These are phyloP conservation scores for Hydriomena furcata DNA, from an alignment of 2,888 invertebrate species.

Conservation along the genomic window DNA sequence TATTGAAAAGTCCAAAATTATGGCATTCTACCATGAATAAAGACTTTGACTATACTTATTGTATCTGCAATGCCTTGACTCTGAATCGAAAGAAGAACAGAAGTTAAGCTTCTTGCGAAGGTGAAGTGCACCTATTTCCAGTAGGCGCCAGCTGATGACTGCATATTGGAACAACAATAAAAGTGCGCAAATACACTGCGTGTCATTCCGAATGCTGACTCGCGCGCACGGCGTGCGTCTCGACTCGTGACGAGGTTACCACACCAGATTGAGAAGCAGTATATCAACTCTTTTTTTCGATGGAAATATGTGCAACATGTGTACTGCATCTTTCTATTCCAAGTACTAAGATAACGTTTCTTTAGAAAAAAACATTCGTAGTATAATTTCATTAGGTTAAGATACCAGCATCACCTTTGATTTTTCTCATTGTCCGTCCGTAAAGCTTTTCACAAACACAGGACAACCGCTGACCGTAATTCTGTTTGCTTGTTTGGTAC, in stretches of 20 bases:
- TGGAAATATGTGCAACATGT: no score
- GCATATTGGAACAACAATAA: conserved; percentile 19
- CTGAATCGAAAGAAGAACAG: background rate
- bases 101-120: conserved; percentile 4
- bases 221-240: conserved; percentile 12
- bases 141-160: conserved; percentile 22
- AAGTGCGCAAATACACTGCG: conserved; percentile 23
- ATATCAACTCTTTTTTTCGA: conserved; percentile 4
- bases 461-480: background rate
- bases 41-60: no score
- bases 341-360: no score
- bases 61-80: no score
- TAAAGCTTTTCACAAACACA: no score
- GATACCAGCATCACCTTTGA: no score
- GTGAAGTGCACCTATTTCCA: conserved; percentile 7
- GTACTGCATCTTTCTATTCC: no score
- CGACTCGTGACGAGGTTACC: conserved; percentile 6
- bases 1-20: no score
- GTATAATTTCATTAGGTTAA: no score
- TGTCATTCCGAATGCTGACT: conserved; percentile 19
- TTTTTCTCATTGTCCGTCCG: no score
- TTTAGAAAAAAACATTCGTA: no score
- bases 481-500: background rate
- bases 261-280: conserved; percentile 5
- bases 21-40: no score